Percentiles rank a stretch among this genome's conserved stretches.
Evolutionary conservation across 2,113 vertebrate species (phyloP).

Genomic region (Tachysurus vachellii): DNA sequence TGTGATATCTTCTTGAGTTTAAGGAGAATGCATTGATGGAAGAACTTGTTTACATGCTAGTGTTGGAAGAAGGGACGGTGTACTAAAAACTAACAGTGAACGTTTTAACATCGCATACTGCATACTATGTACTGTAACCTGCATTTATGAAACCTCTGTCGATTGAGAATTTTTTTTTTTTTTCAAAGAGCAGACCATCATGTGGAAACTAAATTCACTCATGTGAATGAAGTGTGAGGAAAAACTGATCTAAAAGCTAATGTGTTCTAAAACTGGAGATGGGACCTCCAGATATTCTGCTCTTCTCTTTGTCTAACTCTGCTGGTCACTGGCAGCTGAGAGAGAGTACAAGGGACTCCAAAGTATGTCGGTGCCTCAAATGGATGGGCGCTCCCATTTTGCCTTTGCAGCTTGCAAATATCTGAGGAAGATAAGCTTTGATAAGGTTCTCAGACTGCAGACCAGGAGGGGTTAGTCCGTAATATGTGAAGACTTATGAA

Average conservation of each 20-base stretch:
- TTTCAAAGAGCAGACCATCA: constrained; percentile 40
- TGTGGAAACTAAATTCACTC: constrained; percentile 61
- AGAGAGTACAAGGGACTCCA: constrained; percentile 2
- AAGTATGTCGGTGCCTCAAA: constrained; percentile 18
- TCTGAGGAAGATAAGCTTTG: constrained; percentile 51
- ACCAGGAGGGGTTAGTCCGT: constrained; percentile 58
- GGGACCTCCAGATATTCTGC: constrained; percentile 34
- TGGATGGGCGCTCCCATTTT: constrained; percentile 21
- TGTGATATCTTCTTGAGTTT: constrained; percentile 41
- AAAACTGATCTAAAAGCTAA: not conserved
- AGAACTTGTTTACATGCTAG: constrained; percentile 64
- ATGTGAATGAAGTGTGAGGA: constrained; percentile 69
- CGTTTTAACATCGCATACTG: constrained; percentile 63
- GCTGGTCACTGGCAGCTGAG: constrained; percentile 41
- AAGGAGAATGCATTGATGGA: constrained; percentile 72
- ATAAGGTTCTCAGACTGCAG: constrained; percentile 45
- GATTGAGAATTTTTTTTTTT: constrained; percentile 52
- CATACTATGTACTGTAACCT: constrained; percentile 72
- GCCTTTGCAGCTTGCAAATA: constrained; percentile 28
- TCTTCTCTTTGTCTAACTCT: constrained; percentile 36
- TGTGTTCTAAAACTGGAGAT: constrained; percentile 29
- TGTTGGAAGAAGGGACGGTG: constrained; percentile 51
- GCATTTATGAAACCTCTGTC: constrained; percentile 70
- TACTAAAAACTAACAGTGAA: constrained; percentile 50
- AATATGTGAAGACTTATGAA: constrained; percentile 74